Percentiles rank a stretch among this genome's conserved stretches.
Conservation (phyloP, 2,888 invertebrate genomes). For the Artemia sp. region DNA sequence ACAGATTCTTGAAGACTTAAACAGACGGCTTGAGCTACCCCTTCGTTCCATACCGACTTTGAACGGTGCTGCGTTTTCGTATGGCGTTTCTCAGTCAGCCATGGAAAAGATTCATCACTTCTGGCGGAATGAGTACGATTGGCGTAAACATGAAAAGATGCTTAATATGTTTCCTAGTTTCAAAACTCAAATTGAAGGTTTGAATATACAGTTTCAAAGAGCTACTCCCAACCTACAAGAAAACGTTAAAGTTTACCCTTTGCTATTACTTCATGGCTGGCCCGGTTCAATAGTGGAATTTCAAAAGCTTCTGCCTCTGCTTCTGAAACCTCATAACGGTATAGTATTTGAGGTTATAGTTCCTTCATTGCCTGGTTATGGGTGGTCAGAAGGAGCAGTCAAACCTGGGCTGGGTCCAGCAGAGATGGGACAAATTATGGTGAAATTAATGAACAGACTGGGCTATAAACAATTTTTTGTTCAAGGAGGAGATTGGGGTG, state of each 20-base stretch:
- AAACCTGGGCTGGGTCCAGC: conserved; percentile 44
- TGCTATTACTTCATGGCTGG: conserved; percentile 66
- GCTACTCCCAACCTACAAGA: conserved; percentile 39
- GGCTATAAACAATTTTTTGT: conserved; percentile 47
- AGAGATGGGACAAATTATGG: conserved; percentile 41
- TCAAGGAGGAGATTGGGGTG: conserved; percentile 72
- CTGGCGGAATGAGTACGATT: conserved; percentile 57
- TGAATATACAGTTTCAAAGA: conserved; percentile 58
- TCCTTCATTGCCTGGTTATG: conserved; percentile 40
- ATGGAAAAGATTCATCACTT: conserved; percentile 49
- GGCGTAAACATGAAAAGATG: conserved; percentile 46
- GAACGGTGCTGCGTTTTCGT: conserved; percentile 47
- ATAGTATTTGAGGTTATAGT: conserved; percentile 45
- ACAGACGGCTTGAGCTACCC: conserved; percentile 44
- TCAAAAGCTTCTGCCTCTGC: conserved; percentile 50
- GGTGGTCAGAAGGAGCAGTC: conserved; percentile 39
- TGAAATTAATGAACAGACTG: conserved; percentile 51
- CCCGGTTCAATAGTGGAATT: conserved; percentile 67
- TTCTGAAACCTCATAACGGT: conserved; percentile 39
- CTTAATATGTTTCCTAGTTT: conserved; percentile 60
- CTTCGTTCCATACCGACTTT: conserved; percentile 30
- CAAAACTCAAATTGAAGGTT: conserved; percentile 54
- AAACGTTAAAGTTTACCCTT: conserved; percentile 40
- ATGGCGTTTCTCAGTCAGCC: conserved; percentile 58
- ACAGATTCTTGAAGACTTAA: conserved; percentile 45